Base-by-base conservation (phyloP, 1,140 invertebrate species). In the Microplitis demolitor region DNA sequence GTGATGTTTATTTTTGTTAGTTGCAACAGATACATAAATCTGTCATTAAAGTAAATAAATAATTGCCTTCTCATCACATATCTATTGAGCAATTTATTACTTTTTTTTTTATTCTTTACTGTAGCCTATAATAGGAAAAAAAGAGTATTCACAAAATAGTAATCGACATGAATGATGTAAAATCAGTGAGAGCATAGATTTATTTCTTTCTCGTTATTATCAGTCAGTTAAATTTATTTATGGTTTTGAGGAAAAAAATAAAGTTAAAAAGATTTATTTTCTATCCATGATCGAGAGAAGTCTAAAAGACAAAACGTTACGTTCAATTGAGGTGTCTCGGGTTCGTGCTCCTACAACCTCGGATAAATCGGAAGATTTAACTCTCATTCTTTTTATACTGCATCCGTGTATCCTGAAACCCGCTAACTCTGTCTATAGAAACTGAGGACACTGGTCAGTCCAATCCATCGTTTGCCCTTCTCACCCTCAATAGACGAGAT, bases 401-500 rank as follows among this genome's bases (percentile, higher is more conserved):
- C 8, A 35, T 64, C 62, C 37, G 34, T 64, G 62, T 64, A n/a
- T 39, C 8, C 34, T 13, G 35, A 64, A 14, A 35, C 35, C 34
- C 62, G 62, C 35, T 64, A 64, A 64, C 62, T 64, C 35, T 39
- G n/a, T n/a, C 62, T 35, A 31, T 24, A 24, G 45, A 68, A 56
- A 53, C 14, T 34, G 39, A 39, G 62, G 33, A 64, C 62, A 71
- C 60, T 60, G 61, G 58, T 62, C 50, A 51, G 39, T 62, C 33
- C 58, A 34, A 63, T 71, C 61, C 39, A 63, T 71, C 45, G 60
- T 51, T 63, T 45, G 63, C 69, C 69, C 69, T 71, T 63, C 50
- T 63, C 53, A 58, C 35, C 39, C 58, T 45, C 39, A 9, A 31
- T 14, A 34, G 39, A 69, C 37, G 33, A 11, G 11, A 70, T 34